Percentiles rank a stretch among this genome's conserved stretches.
Conservation (phyloP, 2,113 vertebrate genomes). For the Epinephelus cyanopodus region DNA sequence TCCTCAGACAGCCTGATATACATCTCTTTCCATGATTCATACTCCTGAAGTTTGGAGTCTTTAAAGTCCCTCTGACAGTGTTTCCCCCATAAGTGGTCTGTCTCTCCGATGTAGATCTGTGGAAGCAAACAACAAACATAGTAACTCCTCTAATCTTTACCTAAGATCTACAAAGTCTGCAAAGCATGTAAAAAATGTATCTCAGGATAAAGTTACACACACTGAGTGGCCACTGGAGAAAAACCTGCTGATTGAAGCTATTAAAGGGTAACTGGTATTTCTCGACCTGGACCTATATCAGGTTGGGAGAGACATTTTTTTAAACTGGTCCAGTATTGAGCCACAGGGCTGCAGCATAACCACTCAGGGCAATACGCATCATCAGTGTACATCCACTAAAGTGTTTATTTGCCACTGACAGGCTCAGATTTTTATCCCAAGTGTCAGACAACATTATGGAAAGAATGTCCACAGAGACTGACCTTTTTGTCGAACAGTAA, state of each 20-base stretch:
- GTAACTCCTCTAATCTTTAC: neutral
- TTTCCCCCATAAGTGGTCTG: slow-evolving; percentile 89
- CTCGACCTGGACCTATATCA: no score
- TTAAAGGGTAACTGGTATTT: no score
- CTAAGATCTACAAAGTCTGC: neutral
- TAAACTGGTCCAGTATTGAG: no score
- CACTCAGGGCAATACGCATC: no score
- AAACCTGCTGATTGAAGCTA: slow-evolving; percentile 5
- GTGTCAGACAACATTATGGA: no score
- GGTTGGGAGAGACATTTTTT: no score
- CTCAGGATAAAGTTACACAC: neutral
- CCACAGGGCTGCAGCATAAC: no score
- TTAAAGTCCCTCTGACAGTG: slow-evolving; percentile 90
- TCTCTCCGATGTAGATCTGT: slow-evolving; percentile 84
- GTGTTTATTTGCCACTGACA: no score
- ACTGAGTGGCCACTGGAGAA: neutral
- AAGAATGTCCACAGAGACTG: no score
- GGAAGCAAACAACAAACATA: slow-evolving; percentile 15
- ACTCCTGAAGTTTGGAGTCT: slow-evolving; percentile 81
- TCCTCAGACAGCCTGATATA: slow-evolving; percentile 87
- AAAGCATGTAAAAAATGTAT: neutral
- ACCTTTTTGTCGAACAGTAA: no score
- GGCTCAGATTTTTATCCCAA: no score
- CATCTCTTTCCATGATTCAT: slow-evolving; percentile 93
- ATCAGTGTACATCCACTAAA: no score